These are phyloP conservation scores for Orthosia gracilis DNA, from an alignment of 2,888 invertebrate species.

Conservation along the genomic window DNA sequence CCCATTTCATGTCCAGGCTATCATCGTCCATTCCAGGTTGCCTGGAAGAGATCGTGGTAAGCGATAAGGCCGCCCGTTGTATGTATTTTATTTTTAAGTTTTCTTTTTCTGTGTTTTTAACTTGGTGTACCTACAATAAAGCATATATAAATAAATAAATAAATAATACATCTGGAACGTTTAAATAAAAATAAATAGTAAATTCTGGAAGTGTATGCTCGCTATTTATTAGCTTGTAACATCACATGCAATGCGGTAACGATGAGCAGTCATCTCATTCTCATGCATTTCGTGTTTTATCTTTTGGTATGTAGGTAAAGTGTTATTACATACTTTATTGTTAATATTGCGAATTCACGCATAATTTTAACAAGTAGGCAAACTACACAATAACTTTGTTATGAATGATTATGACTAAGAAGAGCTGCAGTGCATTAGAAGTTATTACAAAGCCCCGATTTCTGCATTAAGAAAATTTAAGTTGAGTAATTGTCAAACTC, in stretches of 20 bases:
- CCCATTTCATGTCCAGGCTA: too few relatives aligned
- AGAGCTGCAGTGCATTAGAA: constrained; percentile 23
- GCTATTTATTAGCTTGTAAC: constrained; percentile 19
- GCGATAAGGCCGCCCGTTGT: too few relatives aligned
- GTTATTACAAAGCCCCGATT: constrained; percentile 10
- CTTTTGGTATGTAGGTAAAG: constrained; percentile 65
- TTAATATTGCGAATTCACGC: constrained; percentile 61
- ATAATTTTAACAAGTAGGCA: constrained; percentile 61
- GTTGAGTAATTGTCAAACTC: too few relatives aligned
- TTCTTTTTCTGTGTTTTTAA: too few relatives aligned
- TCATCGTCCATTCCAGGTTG: too few relatives aligned
- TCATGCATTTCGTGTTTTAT: constrained; percentile 56
- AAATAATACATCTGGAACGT: too few relatives aligned
- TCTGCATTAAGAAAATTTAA: too few relatives aligned
- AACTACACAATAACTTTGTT: constrained; percentile 53
- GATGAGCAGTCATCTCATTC: constrained; percentile 38
- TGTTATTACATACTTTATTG: constrained; percentile 66
- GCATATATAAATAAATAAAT: too few relatives aligned
- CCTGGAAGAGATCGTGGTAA: too few relatives aligned
- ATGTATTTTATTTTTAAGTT: too few relatives aligned
- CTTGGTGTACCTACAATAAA: too few relatives aligned
- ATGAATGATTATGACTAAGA: constrained; percentile 52
- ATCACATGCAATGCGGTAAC: constrained; percentile 39
- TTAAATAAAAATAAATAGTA: too few relatives aligned
- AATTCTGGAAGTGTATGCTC: constrained; percentile 6